Conservation (phyloP, 1,140 invertebrate genomes). For the Aphaenogaster rudis region DNA sequence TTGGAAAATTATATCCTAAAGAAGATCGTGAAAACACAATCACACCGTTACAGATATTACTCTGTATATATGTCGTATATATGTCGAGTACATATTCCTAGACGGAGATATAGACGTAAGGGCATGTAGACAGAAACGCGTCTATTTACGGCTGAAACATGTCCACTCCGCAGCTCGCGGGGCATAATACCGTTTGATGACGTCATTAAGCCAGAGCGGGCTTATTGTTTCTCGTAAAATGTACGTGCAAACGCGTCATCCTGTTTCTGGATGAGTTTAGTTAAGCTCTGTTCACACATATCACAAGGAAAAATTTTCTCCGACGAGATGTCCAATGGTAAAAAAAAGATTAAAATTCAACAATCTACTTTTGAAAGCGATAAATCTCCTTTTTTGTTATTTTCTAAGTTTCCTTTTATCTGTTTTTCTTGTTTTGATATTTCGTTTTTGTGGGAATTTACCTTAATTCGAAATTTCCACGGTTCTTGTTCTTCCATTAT, state of each 20-base stretch:
- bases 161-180: conserved; percentile 60
- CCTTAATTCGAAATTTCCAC: conserved; percentile 38
- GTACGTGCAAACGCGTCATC: conserved; percentile 66
- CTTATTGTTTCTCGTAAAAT: conserved; percentile 82
- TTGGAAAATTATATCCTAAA: not conserved
- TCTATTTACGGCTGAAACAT: conserved; percentile 62
- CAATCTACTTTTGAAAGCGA: not conserved
- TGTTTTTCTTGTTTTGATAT: not conserved
- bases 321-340: not conserved
- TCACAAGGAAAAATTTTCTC: not conserved
- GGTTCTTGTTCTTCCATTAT: not conserved
- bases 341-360: not conserved
- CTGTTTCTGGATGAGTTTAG: conserved; percentile 1
- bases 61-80: not conserved
- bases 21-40: not conserved
- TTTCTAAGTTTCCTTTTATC: not conserved
- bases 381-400: not conserved
- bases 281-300: conserved; percentile 14
- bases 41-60: not conserved
- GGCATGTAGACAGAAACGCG: conserved; percentile 57
- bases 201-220: conserved; percentile 77
- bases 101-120: conserved; percentile 23
- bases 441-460: not conserved
- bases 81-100: conserved; percentile 3
- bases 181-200: conserved; percentile 79